Percentiles rank a stretch among this genome's conserved stretches.
Conservation (phyloP, 2,113 vertebrate species). For the Triplophysa siluroides region DNA sequence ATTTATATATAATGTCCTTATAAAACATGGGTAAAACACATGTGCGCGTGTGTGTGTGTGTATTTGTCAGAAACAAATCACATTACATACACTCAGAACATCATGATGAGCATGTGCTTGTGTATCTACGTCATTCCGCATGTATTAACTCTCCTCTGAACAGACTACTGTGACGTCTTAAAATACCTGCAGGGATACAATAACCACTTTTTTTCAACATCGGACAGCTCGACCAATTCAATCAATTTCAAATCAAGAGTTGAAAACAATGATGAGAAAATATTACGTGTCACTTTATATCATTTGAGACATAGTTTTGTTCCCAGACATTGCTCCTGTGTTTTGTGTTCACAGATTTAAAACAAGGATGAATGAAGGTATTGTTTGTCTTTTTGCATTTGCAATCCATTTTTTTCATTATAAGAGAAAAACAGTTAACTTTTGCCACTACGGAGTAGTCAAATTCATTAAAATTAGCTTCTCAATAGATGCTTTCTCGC, state of each 20-base stretch:
- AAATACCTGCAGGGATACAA: neutral
- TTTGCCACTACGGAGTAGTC: too few species aligned
- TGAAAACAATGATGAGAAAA: neutral
- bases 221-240: conserved; percentile 6
- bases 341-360: too few species aligned
- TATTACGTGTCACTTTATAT: neutral
- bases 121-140: neutral
- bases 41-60: neutral
- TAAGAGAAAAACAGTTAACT: too few species aligned
- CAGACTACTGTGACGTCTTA: neutral
- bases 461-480: too few species aligned
- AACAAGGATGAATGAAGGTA: neutral
- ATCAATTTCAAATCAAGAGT: neutral
- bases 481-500: too few species aligned
- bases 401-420: neutral
- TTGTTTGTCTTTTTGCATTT: neutral
- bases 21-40: too few species aligned
- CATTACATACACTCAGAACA: neutral
- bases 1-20: too few species aligned
- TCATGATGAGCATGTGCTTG: neutral
- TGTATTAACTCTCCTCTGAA: neutral
- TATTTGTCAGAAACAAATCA: neutral
- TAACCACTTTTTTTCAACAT: conserved; percentile 1
- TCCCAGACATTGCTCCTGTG: too few species aligned
- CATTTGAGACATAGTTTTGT: neutral